Evolutionary conservation across 2,113 vertebrate species (phyloP).

Genomic region (Lophius piscatorius): DNA sequence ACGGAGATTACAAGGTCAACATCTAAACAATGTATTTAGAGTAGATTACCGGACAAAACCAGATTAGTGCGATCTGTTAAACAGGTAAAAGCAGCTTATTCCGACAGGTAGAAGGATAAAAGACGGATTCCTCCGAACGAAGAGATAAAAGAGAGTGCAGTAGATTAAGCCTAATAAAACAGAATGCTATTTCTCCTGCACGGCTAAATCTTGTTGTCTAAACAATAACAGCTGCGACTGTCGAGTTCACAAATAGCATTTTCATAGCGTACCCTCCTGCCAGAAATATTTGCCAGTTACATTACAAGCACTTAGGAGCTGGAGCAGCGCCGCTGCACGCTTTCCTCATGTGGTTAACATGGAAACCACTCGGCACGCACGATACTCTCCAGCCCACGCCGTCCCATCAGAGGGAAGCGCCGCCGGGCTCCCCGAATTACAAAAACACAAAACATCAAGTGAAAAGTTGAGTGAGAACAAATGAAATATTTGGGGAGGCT

Average conservation of each 20-base stretch:
- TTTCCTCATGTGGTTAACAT: conserved; percentile 33
- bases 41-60: conserved; percentile 39
- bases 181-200: conserved; percentile 10
- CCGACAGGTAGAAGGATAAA: conserved; percentile 37
- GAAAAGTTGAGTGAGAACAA: conserved; percentile 37
- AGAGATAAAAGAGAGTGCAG: conserved; percentile 41
- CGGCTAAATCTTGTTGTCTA: conserved; percentile 35
- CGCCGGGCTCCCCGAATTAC: conserved; percentile 1
- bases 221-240: conserved; percentile 55
- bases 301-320: conserved; percentile 47
- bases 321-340: conserved; percentile 11
- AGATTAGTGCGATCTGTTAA: conserved; percentile 20
- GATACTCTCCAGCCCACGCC: conserved; percentile 3
- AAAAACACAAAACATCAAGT: conserved; percentile 8
- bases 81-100: conserved; percentile 56
- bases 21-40: conserved; percentile 9
- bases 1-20: conserved; percentile 24
- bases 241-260: conserved; percentile 37
- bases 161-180: conserved; percentile 53
- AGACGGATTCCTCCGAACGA: conserved; percentile 28
- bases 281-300: conserved; percentile 49
- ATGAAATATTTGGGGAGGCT: conserved; percentile 19
- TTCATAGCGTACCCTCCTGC: conserved; percentile 23
- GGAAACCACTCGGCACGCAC: conserved; percentile 17
- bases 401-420: conserved; percentile 14